phyloP scores from a whole-genome alignment of 2,888 invertebrate species.

The Rhingia rostrata region DNA sequence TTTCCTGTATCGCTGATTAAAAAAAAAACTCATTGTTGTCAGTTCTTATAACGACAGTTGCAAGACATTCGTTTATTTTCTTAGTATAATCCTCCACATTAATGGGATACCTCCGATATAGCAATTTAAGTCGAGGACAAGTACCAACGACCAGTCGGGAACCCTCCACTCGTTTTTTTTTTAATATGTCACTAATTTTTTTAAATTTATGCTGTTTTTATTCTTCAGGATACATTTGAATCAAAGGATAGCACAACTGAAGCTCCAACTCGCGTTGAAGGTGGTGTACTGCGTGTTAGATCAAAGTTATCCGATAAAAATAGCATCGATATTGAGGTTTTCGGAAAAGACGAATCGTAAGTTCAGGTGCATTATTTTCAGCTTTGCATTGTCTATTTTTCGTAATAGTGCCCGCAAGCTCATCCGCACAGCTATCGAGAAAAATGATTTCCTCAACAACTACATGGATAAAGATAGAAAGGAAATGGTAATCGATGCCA shows the following conservation, averaged over 20 bases:
- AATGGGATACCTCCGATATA: no score
- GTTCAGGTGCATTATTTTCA: slow-evolving; percentile 70
- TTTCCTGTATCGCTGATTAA: no score
- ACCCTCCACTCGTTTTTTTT: no score
- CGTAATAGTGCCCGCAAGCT: slow-evolving; percentile 85
- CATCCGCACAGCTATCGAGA: slow-evolving; percentile 88
- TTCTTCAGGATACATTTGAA: slow-evolving; percentile 54
- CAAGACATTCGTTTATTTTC: no score
- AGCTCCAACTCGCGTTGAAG: slow-evolving; percentile 80
- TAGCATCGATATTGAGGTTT: slow-evolving; percentile 84
- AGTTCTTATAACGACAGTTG: no score
- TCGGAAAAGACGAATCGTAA: slow-evolving; percentile 85
- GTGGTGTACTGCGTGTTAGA: slow-evolving; percentile 84
- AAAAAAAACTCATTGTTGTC: no score
- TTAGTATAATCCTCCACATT: no score
- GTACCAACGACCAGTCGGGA: no score
- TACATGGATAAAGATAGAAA: slow-evolving; percentile 89
- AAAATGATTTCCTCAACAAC: slow-evolving; percentile 92
- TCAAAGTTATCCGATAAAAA: slow-evolving; percentile 82
- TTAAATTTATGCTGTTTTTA: not conserved
- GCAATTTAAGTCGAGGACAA: no score
- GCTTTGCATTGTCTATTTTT: slow-evolving; percentile 11
- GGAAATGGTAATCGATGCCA: slow-evolving; percentile 91
- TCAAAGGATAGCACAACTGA: slow-evolving; percentile 37
- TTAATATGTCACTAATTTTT: no score